Conservation (phyloP, 2,888 invertebrate species). For the Eristalis intricaria region DNA sequence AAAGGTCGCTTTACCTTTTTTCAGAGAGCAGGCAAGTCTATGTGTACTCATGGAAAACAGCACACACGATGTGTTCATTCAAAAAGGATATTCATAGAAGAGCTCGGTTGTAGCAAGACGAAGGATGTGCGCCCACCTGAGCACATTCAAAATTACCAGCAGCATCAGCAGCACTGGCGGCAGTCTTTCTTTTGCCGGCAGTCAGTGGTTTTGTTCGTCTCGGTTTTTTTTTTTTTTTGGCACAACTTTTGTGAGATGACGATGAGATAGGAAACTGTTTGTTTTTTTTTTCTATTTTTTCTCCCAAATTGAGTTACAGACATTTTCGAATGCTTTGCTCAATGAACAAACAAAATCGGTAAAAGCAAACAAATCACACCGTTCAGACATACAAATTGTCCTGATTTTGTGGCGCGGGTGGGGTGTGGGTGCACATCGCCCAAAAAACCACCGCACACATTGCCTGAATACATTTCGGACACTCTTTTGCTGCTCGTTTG, state of each 20-base stretch:
- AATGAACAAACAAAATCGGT: neutral
- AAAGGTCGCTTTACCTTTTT: slow-evolving; percentile 61
- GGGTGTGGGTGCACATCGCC: neutral
- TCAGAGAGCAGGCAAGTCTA: slow-evolving; percentile 29
- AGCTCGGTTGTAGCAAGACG: slow-evolving; percentile 32
- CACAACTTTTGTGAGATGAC: neutral
- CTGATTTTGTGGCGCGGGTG: neutral
- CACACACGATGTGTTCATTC: slow-evolving; percentile 43
- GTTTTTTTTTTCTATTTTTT: neutral
- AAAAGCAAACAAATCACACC: slow-evolving; percentile 13
- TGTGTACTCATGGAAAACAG: slow-evolving; percentile 35
- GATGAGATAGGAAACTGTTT: neutral
- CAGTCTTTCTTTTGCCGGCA: neutral
- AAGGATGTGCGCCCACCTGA: slow-evolving; percentile 5
- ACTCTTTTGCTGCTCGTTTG: slow-evolving; percentile 16
- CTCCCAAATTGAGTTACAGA: neutral
- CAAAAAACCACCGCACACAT: neutral
- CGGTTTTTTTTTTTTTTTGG: too few relatives aligned
- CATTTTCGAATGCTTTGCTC: neutral
- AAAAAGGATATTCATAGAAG: slow-evolving; percentile 59
- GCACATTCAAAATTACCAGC: slow-evolving; percentile 39
- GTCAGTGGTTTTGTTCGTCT: neutral
- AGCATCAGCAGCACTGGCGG: neutral
- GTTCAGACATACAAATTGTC: neutral
- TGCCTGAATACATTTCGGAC: slow-evolving; percentile 32